Conservation (phyloP, 2,797 vertebrate genomes). For the Sebastes dallii region DNA sequence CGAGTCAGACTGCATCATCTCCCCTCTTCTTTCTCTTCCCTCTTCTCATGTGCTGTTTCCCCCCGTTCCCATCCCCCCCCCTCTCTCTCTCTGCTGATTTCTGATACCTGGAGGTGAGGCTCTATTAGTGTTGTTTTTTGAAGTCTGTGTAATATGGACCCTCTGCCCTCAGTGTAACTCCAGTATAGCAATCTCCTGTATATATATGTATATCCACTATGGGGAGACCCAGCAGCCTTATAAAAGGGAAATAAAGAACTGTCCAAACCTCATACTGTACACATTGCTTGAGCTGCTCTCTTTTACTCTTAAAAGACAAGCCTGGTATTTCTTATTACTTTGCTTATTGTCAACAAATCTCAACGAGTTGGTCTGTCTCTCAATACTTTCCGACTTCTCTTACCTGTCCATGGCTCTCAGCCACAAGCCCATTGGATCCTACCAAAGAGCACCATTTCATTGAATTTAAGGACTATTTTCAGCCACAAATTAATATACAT, state of each 20-base stretch:
- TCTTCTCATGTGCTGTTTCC: constrained; percentile 73
- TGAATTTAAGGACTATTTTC: background rate
- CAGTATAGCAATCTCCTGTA: constrained; percentile 85
- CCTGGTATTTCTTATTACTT: background rate
- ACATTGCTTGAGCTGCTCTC: constrained; percentile 33
- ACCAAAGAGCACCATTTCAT: background rate
- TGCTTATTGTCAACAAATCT: constrained; percentile 18
- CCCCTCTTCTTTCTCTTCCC: constrained; percentile 57
- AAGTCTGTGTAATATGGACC: constrained; percentile 85
- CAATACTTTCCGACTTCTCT: background rate
- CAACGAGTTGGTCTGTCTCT: background rate
- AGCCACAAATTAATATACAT: background rate
- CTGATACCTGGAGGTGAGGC: constrained; percentile 81
- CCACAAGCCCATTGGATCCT: background rate
- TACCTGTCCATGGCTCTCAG: background rate
- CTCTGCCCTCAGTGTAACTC: constrained; percentile 82
- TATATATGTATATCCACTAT: constrained; percentile 84
- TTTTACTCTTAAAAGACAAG: constrained; percentile 12
- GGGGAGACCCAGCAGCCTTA: constrained; percentile 85
- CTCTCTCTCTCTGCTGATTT: constrained; percentile 61
- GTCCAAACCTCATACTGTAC: constrained; percentile 77
- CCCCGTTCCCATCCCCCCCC: background rate
- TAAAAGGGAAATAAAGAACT: constrained; percentile 88
- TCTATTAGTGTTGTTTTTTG: constrained; percentile 86
- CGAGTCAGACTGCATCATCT: constrained; percentile 75